Percentiles rank a stretch among this genome's conserved stretches.
These are phyloP conservation scores for Champsocephalus gunnari DNA, from an alignment of 2,797 vertebrate genomes.

Conservation along the genomic window DNA sequence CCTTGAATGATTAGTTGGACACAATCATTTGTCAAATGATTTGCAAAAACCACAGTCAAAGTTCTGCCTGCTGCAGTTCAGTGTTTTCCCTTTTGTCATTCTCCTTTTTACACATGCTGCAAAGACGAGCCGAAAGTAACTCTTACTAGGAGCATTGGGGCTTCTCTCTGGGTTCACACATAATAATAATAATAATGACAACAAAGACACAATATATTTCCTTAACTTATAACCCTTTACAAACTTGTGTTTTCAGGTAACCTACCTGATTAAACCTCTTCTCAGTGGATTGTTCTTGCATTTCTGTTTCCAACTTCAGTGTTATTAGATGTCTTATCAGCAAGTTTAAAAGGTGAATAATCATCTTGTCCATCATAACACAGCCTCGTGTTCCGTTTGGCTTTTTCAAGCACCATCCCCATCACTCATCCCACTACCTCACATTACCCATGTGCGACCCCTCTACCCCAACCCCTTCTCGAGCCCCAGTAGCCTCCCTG, in stretches of 20 bases:
- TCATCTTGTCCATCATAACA: background rate
- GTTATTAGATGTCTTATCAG: background rate
- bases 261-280: background rate
- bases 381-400: background rate
- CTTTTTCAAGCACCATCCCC: conserved; percentile 7
- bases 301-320: background rate
- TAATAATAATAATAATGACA: too few relatives aligned
- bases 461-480: conserved; percentile 54
- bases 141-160: too few relatives aligned
- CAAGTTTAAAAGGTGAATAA: background rate
- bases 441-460: conserved; percentile 21
- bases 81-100: background rate
- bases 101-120: background rate
- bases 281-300: background rate
- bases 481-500: conserved; percentile 57
- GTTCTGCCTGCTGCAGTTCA: background rate
- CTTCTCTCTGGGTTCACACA: too few relatives aligned
- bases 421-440: conserved; percentile 21
- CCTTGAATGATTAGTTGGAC: background rate
- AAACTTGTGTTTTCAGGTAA: background rate
- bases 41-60: background rate
- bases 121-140: background rate
- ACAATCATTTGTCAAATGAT: background rate
- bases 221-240: background rate
- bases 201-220: background rate